These are phyloP conservation scores for Eilema depressum DNA, from an alignment of 2,888 invertebrate genomes.

Conservation along the genomic window DNA sequence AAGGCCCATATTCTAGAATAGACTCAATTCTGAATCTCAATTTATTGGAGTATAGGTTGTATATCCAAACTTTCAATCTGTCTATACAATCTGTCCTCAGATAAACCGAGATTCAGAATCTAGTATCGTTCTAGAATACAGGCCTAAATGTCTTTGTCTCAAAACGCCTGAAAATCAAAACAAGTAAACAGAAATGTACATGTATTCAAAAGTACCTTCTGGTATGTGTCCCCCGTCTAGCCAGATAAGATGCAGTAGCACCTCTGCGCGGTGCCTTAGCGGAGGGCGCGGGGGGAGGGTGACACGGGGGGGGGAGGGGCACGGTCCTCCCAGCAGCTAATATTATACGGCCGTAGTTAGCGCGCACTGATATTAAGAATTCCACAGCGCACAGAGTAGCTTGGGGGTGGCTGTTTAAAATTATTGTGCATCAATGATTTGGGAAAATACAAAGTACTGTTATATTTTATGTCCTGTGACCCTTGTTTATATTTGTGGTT, in stretches of 20 bases:
- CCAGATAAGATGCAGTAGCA: constrained; percentile 36
- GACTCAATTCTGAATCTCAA: too few relatives aligned
- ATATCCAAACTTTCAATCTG: too few relatives aligned
- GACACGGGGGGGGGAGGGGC: constrained; percentile 29
- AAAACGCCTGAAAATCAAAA: too few relatives aligned
- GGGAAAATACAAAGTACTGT: not conserved
- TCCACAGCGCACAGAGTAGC: constrained; percentile 72
- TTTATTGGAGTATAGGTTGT: too few relatives aligned
- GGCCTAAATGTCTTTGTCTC: not conserved
- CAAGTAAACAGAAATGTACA: not conserved
- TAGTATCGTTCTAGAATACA: too few relatives aligned
- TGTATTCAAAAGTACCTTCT: not conserved
- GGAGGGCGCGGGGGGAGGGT: constrained; percentile 34
- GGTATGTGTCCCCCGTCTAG: not conserved
- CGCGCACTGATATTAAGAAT: constrained; percentile 87
- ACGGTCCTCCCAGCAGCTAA: constrained; percentile 66
- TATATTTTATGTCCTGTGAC: not conserved
- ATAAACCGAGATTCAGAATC: too few relatives aligned
- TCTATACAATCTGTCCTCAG: too few relatives aligned
- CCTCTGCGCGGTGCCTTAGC: constrained; percentile 51
- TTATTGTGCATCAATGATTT: not conserved
- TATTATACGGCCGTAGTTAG: constrained; percentile 85
- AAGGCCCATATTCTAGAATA: too few relatives aligned
- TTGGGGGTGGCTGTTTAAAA: constrained; percentile 24
- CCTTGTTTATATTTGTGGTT: not conserved